Conservation (phyloP, 2,797 vertebrate genomes). For the Brachymystax lenok region DNA sequence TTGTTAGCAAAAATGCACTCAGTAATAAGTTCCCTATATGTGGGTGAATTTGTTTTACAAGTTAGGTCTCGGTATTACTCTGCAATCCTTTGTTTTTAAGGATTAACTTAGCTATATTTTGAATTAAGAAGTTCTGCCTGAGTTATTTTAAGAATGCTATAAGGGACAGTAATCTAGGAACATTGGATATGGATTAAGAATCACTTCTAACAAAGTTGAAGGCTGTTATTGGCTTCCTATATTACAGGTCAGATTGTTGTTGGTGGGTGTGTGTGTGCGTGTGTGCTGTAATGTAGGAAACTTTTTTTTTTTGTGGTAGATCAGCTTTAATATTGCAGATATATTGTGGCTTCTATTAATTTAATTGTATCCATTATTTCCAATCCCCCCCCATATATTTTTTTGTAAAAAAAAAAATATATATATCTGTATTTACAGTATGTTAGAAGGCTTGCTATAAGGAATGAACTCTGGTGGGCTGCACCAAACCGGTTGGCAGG, state of each 20-base stretch:
- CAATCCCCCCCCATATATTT: too few relatives aligned
- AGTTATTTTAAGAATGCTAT: background rate
- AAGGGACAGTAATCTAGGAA: background rate
- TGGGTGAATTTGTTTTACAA: background rate
- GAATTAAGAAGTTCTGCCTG: background rate
- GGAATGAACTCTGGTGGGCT: constrained; percentile 20
- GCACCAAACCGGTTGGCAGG: constrained; percentile 4
- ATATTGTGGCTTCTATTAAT: too few relatives aligned
- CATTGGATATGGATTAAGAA: background rate
- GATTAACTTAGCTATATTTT: background rate
- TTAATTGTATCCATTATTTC: too few relatives aligned
- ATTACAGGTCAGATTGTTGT: background rate
- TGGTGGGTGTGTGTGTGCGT: background rate
- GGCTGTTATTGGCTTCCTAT: background rate
- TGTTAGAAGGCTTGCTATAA: constrained; percentile 55
- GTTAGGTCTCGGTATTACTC: background rate
- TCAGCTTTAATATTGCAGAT: too few relatives aligned
- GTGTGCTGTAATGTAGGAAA: too few relatives aligned
- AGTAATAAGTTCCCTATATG: background rate
- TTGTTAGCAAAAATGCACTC: background rate
- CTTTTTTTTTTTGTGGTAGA: too few relatives aligned
- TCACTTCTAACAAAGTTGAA: background rate
- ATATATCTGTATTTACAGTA: constrained; percentile 20
- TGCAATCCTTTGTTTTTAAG: background rate
- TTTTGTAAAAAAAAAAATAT: too few relatives aligned